Evolutionary conservation across 2,113 vertebrate species (phyloP), one percentile per base, ranked within the genome.

Genomic region (Mus pahari): DNA sequence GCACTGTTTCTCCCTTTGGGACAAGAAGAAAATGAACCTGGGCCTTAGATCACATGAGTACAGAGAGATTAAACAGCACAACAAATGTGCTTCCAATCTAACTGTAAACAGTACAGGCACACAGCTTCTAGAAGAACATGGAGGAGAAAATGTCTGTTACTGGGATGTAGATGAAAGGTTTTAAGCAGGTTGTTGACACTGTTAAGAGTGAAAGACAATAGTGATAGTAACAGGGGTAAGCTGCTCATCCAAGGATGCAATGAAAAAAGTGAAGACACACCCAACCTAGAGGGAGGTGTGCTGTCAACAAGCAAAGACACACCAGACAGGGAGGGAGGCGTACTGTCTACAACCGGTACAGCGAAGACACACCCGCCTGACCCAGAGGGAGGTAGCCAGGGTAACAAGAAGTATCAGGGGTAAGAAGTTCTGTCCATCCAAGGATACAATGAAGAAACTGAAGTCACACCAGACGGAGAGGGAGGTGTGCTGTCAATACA

Each of bases 361-460:
- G 48, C 7, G 48, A 48, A 48, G 48, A 48, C 48, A 48, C 48
- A 48, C 48, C 48, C 48, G 7, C 48, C 48, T 48, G 48, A 48
- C 48, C 48, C 48, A 48, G 48, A 48, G 48, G 48, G 48, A 58
- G 55, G 55, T 58, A 58, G 19, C 55, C 55, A 58, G 55, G 19
- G 55, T 78, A 33, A 74, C 39, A 74, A 71, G n/a, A 11, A 90
- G 20, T 64, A 73, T 42, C 33, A 71, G 62, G 50, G n/a, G 28
- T 81, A 92, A 92, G 39, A 92, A 66, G 12, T 73, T 95, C 33
- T 79, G 36, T 87, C 53, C 17, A 42, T 74, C 55, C n/a, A 78
- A 90, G 64, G 62, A 79, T 10, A 60, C 28, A 70, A 31, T 70
- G 70, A 86, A 94, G 91, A 48, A 48, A 48, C 7, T 36, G 2